Percentiles rank a stretch among this genome's conserved stretches.
Conservation (phyloP, 1,140 invertebrate genomes). For the Ceratina japonica region DNA sequence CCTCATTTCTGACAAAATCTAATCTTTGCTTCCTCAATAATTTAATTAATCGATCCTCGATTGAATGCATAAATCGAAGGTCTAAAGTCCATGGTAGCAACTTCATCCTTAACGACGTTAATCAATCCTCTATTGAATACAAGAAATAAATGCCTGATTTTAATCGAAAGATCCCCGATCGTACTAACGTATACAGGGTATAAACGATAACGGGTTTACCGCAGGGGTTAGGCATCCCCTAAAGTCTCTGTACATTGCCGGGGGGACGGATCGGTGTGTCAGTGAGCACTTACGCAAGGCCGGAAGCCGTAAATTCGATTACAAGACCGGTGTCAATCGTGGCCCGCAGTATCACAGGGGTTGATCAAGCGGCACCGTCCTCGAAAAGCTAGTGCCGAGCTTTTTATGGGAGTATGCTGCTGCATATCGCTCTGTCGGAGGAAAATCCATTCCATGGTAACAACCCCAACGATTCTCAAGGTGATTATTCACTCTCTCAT, state of each 20-base stretch:
- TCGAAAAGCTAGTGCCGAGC: not conserved
- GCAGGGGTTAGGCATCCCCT: not conserved
- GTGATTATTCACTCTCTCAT: constrained; percentile 17
- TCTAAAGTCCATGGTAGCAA: too few species aligned
- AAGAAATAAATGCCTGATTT: too few species aligned
- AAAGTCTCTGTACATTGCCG: not conserved
- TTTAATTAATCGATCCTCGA: too few species aligned
- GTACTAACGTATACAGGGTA: not conserved
- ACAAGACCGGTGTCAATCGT: constrained; percentile 74
- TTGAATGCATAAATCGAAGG: too few species aligned
- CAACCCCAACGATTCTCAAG: not conserved
- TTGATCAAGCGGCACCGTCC: constrained; percentile 33
- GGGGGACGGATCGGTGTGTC: constrained; percentile 10
- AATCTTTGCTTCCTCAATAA: too few species aligned
- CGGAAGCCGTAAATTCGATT: constrained; percentile 76
- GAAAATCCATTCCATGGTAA: constrained; percentile 21
- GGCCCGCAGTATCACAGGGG: constrained; percentile 42
- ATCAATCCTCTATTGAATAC: too few species aligned
- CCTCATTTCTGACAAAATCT: too few species aligned
- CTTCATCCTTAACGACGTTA: too few species aligned
- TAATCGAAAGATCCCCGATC: not conserved
- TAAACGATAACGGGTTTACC: constrained; percentile 1
- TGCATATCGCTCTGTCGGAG: constrained; percentile 4
- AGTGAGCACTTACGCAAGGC: constrained; percentile 68
- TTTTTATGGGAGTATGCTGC: constrained; percentile 48